phyloP scores from a whole-genome alignment of 2,888 invertebrate species.

The Pterobdella sp. region DNA sequence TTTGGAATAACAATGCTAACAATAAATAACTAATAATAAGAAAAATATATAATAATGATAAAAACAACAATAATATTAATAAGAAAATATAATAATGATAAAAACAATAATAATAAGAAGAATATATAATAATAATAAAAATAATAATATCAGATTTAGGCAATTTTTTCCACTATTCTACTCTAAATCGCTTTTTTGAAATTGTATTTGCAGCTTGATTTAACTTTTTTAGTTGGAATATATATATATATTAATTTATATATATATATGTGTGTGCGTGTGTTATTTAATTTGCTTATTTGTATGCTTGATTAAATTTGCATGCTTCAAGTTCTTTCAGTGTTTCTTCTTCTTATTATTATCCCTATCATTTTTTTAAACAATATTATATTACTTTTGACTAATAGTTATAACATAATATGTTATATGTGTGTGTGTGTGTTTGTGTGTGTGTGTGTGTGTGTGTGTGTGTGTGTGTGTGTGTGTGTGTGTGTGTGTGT shows the following conservation, averaged over 20 bases:
- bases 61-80: background rate
- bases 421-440: background rate
- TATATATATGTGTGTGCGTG: background rate
- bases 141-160: too few species aligned
- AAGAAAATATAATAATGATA: too few species aligned
- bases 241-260: background rate
- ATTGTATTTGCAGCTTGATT: background rate
- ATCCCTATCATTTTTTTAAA: too few species aligned
- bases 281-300: background rate
- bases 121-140: too few species aligned
- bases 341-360: background rate
- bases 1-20: too few species aligned
- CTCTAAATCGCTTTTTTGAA: too few species aligned
- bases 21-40: too few species aligned
- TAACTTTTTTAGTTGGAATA: background rate
- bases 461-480: conserved; percentile 1
- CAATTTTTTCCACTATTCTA: too few species aligned
- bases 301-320: background rate
- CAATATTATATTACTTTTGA: too few species aligned
- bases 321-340: background rate
- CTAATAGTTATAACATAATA: too few species aligned
- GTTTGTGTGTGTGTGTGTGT: conserved; percentile 15
- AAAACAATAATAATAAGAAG: background rate
- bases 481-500: background rate
- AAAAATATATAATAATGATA: too few species aligned